Base-by-base conservation (phyloP, 2,797 vertebrate genomes). In the Muraenolepis orangiensis region DNA sequence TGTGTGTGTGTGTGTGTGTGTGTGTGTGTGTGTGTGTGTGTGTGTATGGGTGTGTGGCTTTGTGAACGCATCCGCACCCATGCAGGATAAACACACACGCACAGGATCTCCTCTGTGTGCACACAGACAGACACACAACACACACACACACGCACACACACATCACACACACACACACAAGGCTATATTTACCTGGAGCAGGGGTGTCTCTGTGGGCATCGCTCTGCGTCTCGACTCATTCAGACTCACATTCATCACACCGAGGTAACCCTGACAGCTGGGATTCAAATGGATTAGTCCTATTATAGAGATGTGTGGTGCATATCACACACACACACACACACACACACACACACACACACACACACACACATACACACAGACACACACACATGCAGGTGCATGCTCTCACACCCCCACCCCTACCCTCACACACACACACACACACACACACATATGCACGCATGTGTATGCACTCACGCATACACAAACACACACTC, bases 281-380 rank as follows among this genome's bases (percentile, higher is more conserved):
- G 90, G 92, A 94, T 94, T 94, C 92, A 93, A 94, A 94, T 93
- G 91, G 91, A 94, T 94, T 93, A 93, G 90, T 88, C 88, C 89
- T 91, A 92, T 93, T 93, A 93, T 92, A 92, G 87, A 88, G 87
- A 87, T 90, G 88, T 91, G 90, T 89, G 91, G 90, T 89, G 88
- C 82, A 88, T 86, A 88, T 91, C 90, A 90, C 87, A 90, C 81
- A 70, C 40, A 71, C 30, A 70, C 72, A 80, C 77, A 79, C 71
- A 46, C 71, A 76, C 79, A 72, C 66, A 74, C 69, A 76, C 67
- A 76, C 64, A 77, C 61, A 40, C 76, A 66, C 80, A 75, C 80
- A 75, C 40, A 75, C 31, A 79, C 74, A 73, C 36, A 34, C 38
- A 7, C 26, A 18, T 31, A 66, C 31, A 38, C 32, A 40, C 31